These are phyloP conservation scores for Pangasius macronema DNA, from an alignment of 2,797 vertebrate genomes.

Conservation along the genomic window DNA sequence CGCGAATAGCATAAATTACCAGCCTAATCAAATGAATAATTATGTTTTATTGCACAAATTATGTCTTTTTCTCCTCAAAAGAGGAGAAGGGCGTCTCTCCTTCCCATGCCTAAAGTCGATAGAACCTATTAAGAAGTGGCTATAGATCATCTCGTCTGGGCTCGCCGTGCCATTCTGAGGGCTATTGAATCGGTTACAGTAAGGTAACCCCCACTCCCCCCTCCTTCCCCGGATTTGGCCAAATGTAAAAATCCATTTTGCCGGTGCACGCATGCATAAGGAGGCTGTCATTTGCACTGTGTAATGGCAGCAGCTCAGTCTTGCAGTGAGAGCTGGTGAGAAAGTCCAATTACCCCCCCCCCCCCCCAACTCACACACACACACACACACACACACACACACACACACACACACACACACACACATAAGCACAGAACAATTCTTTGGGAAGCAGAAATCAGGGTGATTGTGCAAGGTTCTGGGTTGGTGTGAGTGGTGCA, in stretches of 20 bases:
- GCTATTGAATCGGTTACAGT: constrained; percentile 85
- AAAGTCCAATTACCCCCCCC: constrained; percentile 36
- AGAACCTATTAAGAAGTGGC: constrained; percentile 78
- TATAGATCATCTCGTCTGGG: constrained; percentile 80
- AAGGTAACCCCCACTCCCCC: constrained; percentile 72
- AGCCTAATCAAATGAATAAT: constrained; percentile 79
- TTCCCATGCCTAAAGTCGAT: constrained; percentile 67
- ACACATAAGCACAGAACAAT: not conserved
- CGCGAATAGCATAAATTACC: constrained; percentile 69
- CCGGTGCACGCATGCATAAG: constrained; percentile 73
- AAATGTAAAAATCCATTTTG: constrained; percentile 81
- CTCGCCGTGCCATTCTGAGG: constrained; percentile 74
- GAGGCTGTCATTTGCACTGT: constrained; percentile 72
- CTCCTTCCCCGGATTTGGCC: constrained; percentile 71
- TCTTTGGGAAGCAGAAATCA: constrained; percentile 68
- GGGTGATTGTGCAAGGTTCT: constrained; percentile 59
- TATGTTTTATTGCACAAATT: constrained; percentile 80
- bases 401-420: not conserved
- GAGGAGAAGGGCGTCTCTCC: constrained; percentile 51
- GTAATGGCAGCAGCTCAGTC: constrained; percentile 71
- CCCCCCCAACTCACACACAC: not conserved
- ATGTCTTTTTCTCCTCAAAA: constrained; percentile 67
- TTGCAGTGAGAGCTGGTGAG: constrained; percentile 65
- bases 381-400: not conserved
- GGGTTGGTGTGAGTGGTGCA: constrained; percentile 54